These are phyloP conservation scores for Zeus faber DNA, from an alignment of 2,113 vertebrate genomes.

Conservation along the genomic window DNA sequence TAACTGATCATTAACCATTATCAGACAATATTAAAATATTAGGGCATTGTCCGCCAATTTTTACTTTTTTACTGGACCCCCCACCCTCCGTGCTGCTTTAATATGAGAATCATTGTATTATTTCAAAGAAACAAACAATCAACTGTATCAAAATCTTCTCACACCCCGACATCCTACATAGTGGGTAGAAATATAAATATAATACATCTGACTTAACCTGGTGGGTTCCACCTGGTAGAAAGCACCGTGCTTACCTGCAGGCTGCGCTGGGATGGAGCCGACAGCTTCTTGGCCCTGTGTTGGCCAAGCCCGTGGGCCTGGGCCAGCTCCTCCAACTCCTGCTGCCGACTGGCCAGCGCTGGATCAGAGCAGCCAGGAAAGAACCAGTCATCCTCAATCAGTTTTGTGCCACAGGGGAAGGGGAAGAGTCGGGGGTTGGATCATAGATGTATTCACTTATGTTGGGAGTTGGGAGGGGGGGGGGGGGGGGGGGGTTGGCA, in stretches of 20 bases:
- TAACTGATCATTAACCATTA: too few species aligned
- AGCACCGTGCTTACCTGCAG: constrained; percentile 85
- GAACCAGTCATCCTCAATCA: constrained; percentile 99
- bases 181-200: too few species aligned
- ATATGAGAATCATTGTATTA: too few species aligned
- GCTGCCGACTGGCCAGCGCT: constrained; percentile 90
- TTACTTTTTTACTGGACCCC: too few species aligned
- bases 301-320: constrained; percentile 74
- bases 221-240: too few species aligned
- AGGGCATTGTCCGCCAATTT: too few species aligned
- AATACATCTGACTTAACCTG: too few species aligned
- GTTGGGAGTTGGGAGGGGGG: constrained; percentile 41
- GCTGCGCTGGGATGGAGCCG: constrained; percentile 68
- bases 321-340: constrained; percentile 91
- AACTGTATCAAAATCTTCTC: too few species aligned
- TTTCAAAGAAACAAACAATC: too few species aligned
- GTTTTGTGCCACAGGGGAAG: constrained; percentile 95
- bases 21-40: too few species aligned
- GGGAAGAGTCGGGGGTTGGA: constrained; percentile 27
- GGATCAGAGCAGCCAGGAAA: constrained; percentile 98
- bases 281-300: constrained; percentile 71
- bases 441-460: constrained; percentile 28
- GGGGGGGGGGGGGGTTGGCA: neutral
- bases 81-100: too few species aligned
- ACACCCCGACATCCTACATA: too few species aligned